phyloP scores from a whole-genome alignment of 1,140 invertebrate genomes.

The Leptinotarsa lineolata region DNA sequence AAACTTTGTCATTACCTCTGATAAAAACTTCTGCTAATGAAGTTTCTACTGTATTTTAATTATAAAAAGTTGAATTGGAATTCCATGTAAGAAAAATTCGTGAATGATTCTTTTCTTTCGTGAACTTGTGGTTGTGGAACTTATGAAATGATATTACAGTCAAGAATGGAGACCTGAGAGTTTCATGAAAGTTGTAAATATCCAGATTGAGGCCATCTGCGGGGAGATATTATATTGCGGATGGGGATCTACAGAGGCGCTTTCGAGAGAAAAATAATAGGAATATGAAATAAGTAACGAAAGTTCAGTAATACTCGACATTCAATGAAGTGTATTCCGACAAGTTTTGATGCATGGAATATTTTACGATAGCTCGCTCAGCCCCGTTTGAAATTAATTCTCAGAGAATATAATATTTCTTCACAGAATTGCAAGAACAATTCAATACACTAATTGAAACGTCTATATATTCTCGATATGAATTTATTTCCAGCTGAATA shows the following conservation, averaged over 20 bases:
- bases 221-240: background rate
- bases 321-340: background rate
- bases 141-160: background rate
- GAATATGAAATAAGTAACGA: background rate
- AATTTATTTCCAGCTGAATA: too few species aligned
- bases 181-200: conserved; percentile 16
- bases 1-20: background rate
- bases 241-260: background rate
- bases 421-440: too few species aligned
- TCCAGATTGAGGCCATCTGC: conserved; percentile 10
- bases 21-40: background rate
- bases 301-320: background rate
- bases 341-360: too few species aligned
- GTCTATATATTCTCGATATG: too few species aligned
- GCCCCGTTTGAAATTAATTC: too few species aligned
- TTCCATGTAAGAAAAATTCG: background rate
- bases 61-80: background rate
- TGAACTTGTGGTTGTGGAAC: conserved; percentile 1
- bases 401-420: too few species aligned
- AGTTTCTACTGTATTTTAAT: background rate
- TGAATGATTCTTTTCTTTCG: background rate
- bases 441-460: too few species aligned
- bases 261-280: background rate
- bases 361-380: too few species aligned
- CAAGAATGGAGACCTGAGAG: background rate